Base-by-base conservation (phyloP, 2,888 invertebrate genomes). In the Diaperis boleti region DNA sequence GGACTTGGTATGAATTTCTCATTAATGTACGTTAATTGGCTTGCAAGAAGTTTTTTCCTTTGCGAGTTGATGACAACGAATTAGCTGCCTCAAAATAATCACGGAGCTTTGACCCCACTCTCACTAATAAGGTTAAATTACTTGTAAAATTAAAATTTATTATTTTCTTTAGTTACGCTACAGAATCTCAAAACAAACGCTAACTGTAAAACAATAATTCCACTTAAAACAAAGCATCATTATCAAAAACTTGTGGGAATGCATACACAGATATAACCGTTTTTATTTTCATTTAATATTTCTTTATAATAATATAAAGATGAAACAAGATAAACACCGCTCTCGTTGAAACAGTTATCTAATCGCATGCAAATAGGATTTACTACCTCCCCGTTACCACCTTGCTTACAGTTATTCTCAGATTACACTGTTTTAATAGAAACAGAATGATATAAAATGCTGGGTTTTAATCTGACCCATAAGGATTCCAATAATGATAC, bases 101-200 rank as follows among this genome's bases (percentile, higher is more conserved):
- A 39, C 10, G 10, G 62, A 57, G 49, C 57, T 33, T 63, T 63
- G 37, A 62, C 52, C 63, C 17, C 18, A 54, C 56, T 61, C 61
- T 61, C 62, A 57, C 62, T 62, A 47, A 63, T 11, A 22, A 45
- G 37, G 42, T 63, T 52, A 63, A 63, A 63, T 63, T 63, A 37
- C 59, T 59, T 31, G 45, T 44, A 59, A 63, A 50, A 63, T 17
- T 59, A 7, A 29, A 54, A 31, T 50, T 35, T 50, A 10, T 14
- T 20, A 18, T 35, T 10, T 13, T 11, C 10, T 18, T 47, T 15
- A 56, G 62, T 62, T 62, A 55, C 56, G 56, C 56, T 49, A 29
- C 13, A 26, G 45, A 41, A 29, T 54, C 15, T 47, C n/a, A 22
- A 54, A 55, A 55, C 52, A 52, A 52, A 39, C 52, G 22, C 37